These are phyloP conservation scores for Nesidiocoris tenuis DNA, from an alignment of 2,888 invertebrate species.

Conservation along the genomic window DNA sequence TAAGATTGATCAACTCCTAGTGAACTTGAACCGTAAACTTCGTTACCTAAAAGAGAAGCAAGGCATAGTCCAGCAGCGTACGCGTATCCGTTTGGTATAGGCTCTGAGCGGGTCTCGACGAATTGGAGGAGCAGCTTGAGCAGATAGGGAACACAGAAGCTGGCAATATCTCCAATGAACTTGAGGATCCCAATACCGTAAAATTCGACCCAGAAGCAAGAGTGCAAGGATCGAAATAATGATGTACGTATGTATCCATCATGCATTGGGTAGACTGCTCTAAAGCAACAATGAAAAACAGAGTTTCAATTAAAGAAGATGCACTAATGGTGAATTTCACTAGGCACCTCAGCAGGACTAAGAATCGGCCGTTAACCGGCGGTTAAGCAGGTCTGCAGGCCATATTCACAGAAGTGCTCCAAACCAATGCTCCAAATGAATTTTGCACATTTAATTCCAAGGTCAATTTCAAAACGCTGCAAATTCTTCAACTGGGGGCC, in stretches of 20 bases:
- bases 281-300: background rate
- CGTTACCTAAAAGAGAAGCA: constrained; percentile 67
- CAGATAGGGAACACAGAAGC: constrained; percentile 86
- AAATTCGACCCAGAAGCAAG: constrained; percentile 77
- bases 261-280: constrained; percentile 23
- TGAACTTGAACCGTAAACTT: background rate
- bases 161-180: constrained; percentile 76
- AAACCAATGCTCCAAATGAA: too few relatives aligned
- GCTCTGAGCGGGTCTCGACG: constrained; percentile 70
- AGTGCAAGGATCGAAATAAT: constrained; percentile 61
- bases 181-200: constrained; percentile 81
- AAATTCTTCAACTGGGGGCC: too few relatives aligned
- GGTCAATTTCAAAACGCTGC: too few relatives aligned
- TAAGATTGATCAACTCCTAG: background rate
- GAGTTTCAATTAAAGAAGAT: too few relatives aligned
- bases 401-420: too few relatives aligned
- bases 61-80: constrained; percentile 68
- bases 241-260: constrained; percentile 54
- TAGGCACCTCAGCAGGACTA: too few relatives aligned
- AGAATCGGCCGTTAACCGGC: too few relatives aligned
- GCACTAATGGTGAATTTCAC: too few relatives aligned
- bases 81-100: constrained; percentile 64
- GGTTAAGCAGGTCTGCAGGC: too few relatives aligned
- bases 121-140: constrained; percentile 78
- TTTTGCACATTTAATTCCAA: too few relatives aligned